Evolutionary conservation across 2,797 vertebrate species (phyloP).

Genomic region (Chanos chanos): DNA sequence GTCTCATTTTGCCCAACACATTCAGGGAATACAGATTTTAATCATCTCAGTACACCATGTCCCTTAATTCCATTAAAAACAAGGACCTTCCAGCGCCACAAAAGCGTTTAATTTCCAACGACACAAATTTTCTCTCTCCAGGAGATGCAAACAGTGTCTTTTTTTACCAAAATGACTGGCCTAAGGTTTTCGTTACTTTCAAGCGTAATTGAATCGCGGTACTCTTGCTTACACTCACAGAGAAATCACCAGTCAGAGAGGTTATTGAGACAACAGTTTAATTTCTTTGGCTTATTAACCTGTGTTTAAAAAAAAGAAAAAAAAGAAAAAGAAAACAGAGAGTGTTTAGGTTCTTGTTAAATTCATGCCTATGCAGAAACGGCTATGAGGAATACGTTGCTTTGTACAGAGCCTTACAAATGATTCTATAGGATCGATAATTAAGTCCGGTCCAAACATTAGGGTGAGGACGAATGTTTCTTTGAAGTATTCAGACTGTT

Average conservation of each 20-base stretch:
- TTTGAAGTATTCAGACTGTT: conserved; percentile 46
- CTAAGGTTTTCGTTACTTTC: conserved; percentile 76
- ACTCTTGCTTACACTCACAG: conserved; percentile 85
- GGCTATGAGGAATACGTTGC: too few species aligned
- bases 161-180: conserved; percentile 82
- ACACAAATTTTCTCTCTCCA: conserved; percentile 84
- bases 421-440: conserved; percentile 4
- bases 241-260: conserved; percentile 91
- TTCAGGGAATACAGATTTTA: conserved; percentile 83
- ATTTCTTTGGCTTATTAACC: conserved; percentile 82
- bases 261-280: conserved; percentile 90
- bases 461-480: conserved; percentile 21
- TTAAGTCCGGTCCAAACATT: conserved; percentile 7
- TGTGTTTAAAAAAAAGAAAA: conserved; percentile 74
- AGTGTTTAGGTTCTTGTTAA: conserved; percentile 11
- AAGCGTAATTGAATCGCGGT: conserved; percentile 89
- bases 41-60: conserved; percentile 81
- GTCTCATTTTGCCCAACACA: not conserved
- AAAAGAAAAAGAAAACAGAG: conserved; percentile 53
- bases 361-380: not conserved
- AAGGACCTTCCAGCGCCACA: conserved; percentile 87
- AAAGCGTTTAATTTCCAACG: conserved; percentile 94
- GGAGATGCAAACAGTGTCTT: conserved; percentile 82
- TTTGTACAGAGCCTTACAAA: not conserved
- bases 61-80: conserved; percentile 93